Evolutionary conservation across 2,113 vertebrate genomes (phyloP).

Genomic region (Dryoscopus gambensis): DNA sequence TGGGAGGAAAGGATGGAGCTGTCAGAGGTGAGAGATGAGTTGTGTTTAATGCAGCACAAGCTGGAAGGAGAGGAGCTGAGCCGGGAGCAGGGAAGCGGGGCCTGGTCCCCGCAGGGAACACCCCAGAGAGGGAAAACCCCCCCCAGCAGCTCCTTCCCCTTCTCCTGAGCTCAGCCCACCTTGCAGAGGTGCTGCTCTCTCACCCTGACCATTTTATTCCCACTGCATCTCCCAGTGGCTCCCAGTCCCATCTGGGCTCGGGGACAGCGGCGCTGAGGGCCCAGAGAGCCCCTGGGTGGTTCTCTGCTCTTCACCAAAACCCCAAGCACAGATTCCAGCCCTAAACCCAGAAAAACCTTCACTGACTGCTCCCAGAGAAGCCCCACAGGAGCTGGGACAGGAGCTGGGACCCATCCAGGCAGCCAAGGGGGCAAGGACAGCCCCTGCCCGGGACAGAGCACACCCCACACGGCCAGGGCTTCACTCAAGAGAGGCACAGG

Average conservation of each 20-base stretch:
- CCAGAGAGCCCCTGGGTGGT: accelerated
- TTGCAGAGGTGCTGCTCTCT: neutral
- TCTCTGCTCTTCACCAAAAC: neutral
- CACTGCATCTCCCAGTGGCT: neutral
- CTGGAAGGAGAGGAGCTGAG: neutral
- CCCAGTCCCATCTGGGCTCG: neutral
- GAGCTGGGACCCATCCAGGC: neutral
- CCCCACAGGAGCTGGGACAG: neutral
- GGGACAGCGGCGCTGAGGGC: neutral
- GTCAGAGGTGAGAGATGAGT: neutral
- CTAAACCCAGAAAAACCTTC: no score
- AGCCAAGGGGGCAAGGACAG: neutral
- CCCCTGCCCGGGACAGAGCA: neutral
- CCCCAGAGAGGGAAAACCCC: neutral
- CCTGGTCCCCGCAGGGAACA: neutral
- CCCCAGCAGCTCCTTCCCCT: neutral
- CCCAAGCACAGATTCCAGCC: accelerated
- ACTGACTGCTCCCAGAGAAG: neutral
- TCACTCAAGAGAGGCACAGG: neutral
- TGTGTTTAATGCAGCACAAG: neutral
- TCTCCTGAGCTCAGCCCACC: neutral
- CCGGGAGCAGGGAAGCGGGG: neutral
- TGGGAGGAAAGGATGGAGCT: neutral
- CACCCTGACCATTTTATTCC: neutral
- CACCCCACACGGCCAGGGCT: no score